Conservation (phyloP, 2,113 vertebrate species). For the Vulpes lagopus region DNA sequence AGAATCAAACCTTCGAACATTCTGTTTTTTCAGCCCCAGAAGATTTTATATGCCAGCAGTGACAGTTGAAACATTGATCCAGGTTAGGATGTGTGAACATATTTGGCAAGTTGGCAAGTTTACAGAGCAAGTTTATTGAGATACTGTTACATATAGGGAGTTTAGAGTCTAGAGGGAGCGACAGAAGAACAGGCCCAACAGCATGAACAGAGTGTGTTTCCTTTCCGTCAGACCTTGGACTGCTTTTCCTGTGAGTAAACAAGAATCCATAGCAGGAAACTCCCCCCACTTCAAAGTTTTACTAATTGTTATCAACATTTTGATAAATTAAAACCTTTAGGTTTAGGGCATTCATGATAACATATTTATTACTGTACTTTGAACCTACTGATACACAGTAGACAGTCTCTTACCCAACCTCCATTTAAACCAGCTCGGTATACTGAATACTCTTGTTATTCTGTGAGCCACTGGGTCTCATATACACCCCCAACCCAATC, state of each 20-base stretch:
- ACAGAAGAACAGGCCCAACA: background rate
- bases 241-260: slow-evolving; percentile 49
- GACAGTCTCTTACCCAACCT: background rate
- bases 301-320: background rate
- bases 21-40: slow-evolving; percentile 4
- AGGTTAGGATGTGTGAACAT: background rate
- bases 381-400: background rate
- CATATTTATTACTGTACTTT: background rate
- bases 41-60: slow-evolving; percentile 27
- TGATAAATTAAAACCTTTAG: slow-evolving; percentile 8
- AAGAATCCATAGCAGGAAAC: slow-evolving; percentile 9
- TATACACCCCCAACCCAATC: background rate
- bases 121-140: background rate
- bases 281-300: background rate
- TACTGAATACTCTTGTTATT: background rate
- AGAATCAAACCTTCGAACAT: background rate
- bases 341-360: background rate
- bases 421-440: background rate
- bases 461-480: background rate
- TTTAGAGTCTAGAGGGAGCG: background rate
- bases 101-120: background rate
- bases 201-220: background rate
- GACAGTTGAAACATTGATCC: slow-evolving; percentile 17
- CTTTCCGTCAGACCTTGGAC: background rate
- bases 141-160: background rate